These are phyloP conservation scores for Baccha elongata DNA, from an alignment of 2,888 invertebrate species.

Conservation along the genomic window DNA sequence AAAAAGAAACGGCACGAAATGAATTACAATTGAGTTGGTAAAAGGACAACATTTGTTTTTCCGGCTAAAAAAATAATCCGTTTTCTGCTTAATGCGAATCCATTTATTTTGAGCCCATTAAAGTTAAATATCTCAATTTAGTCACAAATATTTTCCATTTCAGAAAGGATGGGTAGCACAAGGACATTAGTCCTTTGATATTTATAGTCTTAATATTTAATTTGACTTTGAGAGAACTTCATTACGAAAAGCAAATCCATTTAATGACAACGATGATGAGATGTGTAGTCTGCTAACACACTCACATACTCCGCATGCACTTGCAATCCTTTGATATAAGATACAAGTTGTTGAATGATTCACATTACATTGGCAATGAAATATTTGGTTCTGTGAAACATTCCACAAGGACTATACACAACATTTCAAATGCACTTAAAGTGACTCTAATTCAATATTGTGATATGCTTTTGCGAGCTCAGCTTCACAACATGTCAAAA, in stretches of 20 bases:
- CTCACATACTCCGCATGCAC: conserved; percentile 6
- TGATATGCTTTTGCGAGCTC: conserved; percentile 15
- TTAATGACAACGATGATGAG: not conserved
- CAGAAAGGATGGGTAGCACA: conserved; percentile 1
- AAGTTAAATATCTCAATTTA: conserved; percentile 34
- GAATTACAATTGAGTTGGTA: not conserved
- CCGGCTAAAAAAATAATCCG: conserved; percentile 1
- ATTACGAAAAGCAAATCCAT: conserved; percentile 18
- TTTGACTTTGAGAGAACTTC: conserved; percentile 28
- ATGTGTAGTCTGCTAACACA: not conserved
- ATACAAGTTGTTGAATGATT: conserved; percentile 32
- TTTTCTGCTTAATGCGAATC: conserved; percentile 8
- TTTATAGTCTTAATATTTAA: conserved; percentile 37
- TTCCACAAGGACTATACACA: conserved; percentile 23
- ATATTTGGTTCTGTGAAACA: not conserved
- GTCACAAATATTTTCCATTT: conserved; percentile 5
- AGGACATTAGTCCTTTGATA: conserved; percentile 31
- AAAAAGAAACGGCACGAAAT: not conserved
- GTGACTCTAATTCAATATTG: conserved; percentile 23
- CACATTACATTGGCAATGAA: conserved; percentile 20
- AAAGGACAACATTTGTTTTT: conserved; percentile 16
- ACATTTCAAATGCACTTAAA: conserved; percentile 5
- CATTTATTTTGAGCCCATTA: conserved; percentile 22
- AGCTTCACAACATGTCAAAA: conserved; percentile 2
- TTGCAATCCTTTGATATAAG: conserved; percentile 32